A percentile compares a stretch with the other conserved stretches of the same genome.
These are phyloP conservation scores for Sebastolobus altivelis DNA, from an alignment of 2,797 vertebrate species.

Conservation along the genomic window DNA sequence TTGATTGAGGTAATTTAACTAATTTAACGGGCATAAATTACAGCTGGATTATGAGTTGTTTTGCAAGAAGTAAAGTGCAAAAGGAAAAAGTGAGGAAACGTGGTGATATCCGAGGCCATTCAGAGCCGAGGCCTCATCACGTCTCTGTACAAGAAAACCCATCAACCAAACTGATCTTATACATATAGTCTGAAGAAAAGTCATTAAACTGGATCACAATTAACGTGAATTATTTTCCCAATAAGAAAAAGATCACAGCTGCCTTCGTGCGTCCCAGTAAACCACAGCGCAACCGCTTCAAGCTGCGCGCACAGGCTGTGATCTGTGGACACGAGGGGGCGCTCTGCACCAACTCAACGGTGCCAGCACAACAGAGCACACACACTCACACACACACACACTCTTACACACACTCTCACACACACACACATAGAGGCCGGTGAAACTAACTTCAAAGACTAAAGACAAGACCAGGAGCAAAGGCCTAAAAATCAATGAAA, in stretches of 20 bases:
- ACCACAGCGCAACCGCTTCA: constrained; percentile 10
- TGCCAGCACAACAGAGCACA: background rate
- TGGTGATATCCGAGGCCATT: constrained; percentile 26
- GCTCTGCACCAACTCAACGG: constrained; percentile 74
- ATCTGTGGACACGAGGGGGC: constrained; percentile 76
- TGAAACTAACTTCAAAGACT: constrained; percentile 61
- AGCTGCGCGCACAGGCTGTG: background rate
- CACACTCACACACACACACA: constrained; percentile 35
- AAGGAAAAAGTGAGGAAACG: background rate
- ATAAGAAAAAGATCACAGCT: background rate
- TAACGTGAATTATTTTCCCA: background rate
- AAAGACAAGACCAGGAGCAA: constrained; percentile 22
- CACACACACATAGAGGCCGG: constrained; percentile 36
- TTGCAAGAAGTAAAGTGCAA: background rate
- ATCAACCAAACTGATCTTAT: background rate
- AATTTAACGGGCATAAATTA: constrained; percentile 1
- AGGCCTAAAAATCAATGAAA: constrained; percentile 23
- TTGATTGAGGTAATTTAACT: background rate
- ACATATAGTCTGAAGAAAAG: background rate
- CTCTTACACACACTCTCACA: constrained; percentile 29
- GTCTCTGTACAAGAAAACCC: background rate
- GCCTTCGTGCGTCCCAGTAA: background rate
- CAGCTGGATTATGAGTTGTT: background rate
- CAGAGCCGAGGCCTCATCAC: constrained; percentile 24
- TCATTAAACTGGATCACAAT: background rate